These are phyloP conservation scores for Drosophila serrata DNA, from an alignment of 1,140 invertebrate genomes.

Conservation along the genomic window DNA sequence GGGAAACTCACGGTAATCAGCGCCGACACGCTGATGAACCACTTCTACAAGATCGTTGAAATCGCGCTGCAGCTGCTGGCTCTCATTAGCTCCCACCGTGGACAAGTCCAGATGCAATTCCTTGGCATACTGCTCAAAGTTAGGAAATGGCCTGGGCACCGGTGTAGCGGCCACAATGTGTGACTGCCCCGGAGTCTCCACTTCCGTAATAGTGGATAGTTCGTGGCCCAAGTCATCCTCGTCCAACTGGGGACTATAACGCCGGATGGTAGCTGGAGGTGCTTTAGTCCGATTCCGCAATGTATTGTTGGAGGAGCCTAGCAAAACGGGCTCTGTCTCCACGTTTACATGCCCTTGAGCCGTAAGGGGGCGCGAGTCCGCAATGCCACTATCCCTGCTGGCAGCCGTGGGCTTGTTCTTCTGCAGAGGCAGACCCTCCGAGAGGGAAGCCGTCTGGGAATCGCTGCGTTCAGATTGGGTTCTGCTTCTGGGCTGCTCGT, in stretches of 20 bases:
- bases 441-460: conserved; percentile 42
- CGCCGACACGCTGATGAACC: conserved; percentile 25
- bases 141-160: conserved; percentile 66
- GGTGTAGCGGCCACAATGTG: conserved; percentile 51
- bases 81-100: conserved; percentile 59
- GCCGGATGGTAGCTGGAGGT: conserved; percentile 69
- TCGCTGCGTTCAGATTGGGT: conserved; percentile 64
- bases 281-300: conserved; percentile 37
- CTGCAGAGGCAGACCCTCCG: conserved; percentile 64
- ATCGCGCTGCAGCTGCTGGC: conserved; percentile 53
- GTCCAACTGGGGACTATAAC: conserved; percentile 78
- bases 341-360: conserved; percentile 52
- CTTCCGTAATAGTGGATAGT: conserved; percentile 80
- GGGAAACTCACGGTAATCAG: conserved; percentile 74
- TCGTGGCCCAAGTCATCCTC: conserved; percentile 78
- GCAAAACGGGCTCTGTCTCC: conserved; percentile 59
- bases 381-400: conserved; percentile 82
- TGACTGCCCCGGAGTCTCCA: conserved; percentile 79
- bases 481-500: conserved; percentile 17
- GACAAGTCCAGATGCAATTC: conserved; percentile 66
- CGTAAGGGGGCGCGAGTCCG: conserved; percentile 72
- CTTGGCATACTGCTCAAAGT: conserved; percentile 74
- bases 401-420: conserved; percentile 72
- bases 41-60: conserved; percentile 59
- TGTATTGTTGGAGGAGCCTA: conserved; percentile 28